These are phyloP conservation scores for Carpatolechia fugitivella DNA, from an alignment of 2,888 invertebrate species.

Conservation along the genomic window DNA sequence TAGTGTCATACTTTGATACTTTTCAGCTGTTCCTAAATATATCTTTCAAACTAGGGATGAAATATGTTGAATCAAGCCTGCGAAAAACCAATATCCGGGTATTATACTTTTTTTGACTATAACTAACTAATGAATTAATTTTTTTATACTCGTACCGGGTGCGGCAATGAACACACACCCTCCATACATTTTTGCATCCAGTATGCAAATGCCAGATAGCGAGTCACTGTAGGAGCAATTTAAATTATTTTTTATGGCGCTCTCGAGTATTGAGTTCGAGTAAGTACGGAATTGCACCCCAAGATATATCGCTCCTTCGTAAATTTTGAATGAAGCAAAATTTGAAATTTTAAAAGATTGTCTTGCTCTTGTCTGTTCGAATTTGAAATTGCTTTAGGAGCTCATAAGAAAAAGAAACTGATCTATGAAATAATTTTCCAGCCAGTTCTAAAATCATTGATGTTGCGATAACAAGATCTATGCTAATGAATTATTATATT, in stretches of 20 bases:
- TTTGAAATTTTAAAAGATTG: constrained; percentile 44
- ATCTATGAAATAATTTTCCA: not conserved
- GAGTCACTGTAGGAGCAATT: constrained; percentile 77
- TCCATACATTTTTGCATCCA: constrained; percentile 79
- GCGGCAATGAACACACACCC: constrained; percentile 55
- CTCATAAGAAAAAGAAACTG: not conserved
- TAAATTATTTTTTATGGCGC: constrained; percentile 80
- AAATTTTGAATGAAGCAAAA: constrained; percentile 62
- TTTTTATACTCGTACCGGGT: not conserved
- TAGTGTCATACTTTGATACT: no score
- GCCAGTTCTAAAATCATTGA: no score
- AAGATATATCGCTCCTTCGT: constrained; percentile 53
- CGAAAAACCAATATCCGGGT: no score
- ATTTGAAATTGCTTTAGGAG: constrained; percentile 5
- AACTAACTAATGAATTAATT: not conserved
- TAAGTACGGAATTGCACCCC: constrained; percentile 34
- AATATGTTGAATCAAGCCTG: no score
- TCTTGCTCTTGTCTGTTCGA: not conserved
- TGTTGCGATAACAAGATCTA: no score
- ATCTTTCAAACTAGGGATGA: no score
- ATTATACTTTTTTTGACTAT: not conserved
- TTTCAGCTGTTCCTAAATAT: no score
- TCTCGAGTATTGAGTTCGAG: constrained; percentile 75
- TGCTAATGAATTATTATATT: no score
- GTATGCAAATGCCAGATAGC: constrained; percentile 78